Base-by-base conservation (phyloP, 2,113 vertebrate genomes). In the Fulica atra region DNA sequence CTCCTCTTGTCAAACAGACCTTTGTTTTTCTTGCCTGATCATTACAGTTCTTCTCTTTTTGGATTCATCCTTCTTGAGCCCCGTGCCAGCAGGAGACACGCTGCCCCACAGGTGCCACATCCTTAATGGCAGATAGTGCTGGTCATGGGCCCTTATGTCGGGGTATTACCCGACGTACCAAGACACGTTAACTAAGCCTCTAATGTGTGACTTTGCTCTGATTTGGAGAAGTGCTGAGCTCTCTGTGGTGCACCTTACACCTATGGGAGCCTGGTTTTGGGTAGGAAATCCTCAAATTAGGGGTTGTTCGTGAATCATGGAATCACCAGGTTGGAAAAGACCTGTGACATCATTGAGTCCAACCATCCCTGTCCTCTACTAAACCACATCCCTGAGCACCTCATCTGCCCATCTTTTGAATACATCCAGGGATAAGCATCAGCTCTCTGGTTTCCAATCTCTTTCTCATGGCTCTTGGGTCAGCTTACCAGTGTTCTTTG, bases 61-160 rank as follows among this genome's bases (percentile, higher is more conserved):
- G 42, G 46, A 40, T 65, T 36, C 4, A 13, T 24, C 20, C 60
- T 59, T 54, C 38, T 31, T 24, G 66, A 36, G 35, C 42, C 4
- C 36, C 0, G 1, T 36, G 31, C 31, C 51, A 38, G 31, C 44
- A 10, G 8, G 7, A 42, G 54, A 23, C 21, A 4, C 4, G 0
- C 13, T 29, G 40, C 48, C 33, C 56, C 26, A 16, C 26, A 46
- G 11, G 4, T 16, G 13, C 28, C n/a, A 0, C 7, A 11, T 20
- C 36, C 26, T 68, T 42, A n/a, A 25, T 19, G 28, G 42, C 2
- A 18, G 19, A 2, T 50, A n/a, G 28, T 3, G 23, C 31, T 6
- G 38, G 4, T 14, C 51, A 44, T 9, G 24, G 19, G 19, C 17
- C 46, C 29, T 40, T 26, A 8, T 3, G 11, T 16, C 42, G 16